Conservation (phyloP, 2,797 vertebrate genomes). For the Orientallactaga sibirica region DNA sequence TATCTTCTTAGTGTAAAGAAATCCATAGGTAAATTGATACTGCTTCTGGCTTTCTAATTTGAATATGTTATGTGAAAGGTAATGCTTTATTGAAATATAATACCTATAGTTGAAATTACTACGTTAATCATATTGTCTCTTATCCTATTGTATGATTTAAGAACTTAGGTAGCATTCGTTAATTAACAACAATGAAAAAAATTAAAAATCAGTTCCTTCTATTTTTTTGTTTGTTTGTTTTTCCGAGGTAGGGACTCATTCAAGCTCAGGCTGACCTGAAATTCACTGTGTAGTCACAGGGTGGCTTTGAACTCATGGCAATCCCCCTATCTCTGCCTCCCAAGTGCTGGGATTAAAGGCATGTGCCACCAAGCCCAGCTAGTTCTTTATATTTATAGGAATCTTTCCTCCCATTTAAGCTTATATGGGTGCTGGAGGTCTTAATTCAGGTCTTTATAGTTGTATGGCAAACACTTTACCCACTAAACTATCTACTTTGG, state of each 20-base stretch:
- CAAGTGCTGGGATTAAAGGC: no score
- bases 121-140: neutral
- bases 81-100: neutral
- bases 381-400: neutral
- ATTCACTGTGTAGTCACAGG: no score
- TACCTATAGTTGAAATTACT: neutral
- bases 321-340: no score
- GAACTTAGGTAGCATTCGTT: conserved; percentile 2
- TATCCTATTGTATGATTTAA: neutral
- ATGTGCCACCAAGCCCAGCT: no score
- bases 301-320: no score
- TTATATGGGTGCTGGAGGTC: no score
- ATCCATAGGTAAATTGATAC: conserved; percentile 88
- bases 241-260: no score
- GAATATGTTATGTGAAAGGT: neutral
- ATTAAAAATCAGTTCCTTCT: neutral
- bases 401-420: neutral
- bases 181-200: neutral
- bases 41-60: conserved; percentile 23
- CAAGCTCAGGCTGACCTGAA: no score
- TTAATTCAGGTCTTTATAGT: no score
- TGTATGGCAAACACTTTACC: neutral
- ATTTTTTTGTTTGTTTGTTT: no score
- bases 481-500: no score
- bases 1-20: conserved; percentile 92